Evolutionary conservation across 2,113 vertebrate genomes (phyloP).

Genomic region (Aplodontia rufa): DNA sequence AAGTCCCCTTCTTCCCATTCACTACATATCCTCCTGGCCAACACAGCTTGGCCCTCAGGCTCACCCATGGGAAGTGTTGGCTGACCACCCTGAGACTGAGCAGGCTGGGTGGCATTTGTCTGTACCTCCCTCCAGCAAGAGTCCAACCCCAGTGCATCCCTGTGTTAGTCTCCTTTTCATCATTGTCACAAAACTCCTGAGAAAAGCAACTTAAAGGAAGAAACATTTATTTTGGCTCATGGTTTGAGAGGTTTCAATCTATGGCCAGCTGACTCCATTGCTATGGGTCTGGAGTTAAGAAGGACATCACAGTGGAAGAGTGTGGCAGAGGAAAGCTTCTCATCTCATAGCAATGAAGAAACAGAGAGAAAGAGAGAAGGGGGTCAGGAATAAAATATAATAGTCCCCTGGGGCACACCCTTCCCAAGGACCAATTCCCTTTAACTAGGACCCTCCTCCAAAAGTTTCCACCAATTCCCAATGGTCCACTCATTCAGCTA

Average conservation of each 20-base stretch:
- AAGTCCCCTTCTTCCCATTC: neutral
- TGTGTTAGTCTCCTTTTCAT: neutral
- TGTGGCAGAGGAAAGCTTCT: neutral
- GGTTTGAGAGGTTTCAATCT: neutral
- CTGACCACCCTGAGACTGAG: neutral
- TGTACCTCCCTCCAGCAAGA: neutral
- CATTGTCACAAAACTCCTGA: neutral
- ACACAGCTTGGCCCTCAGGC: neutral
- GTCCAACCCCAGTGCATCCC: accelerated
- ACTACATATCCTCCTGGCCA: neutral
- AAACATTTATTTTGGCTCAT: neutral
- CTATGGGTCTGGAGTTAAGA: neutral
- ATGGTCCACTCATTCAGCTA: neutral
- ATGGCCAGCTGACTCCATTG: neutral
- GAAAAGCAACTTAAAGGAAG: neutral
- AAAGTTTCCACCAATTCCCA: neutral
- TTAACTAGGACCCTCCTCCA: neutral
- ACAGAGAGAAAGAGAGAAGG: neutral
- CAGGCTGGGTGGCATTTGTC: neutral
- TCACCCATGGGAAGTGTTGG: neutral
- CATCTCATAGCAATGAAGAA: neutral
- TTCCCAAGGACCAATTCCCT: neutral
- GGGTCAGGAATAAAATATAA: neutral
- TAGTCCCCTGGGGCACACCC: neutral
- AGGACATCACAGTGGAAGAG: neutral